These are phyloP conservation scores for Caenorhabditis uteleia DNA, from an alignment of 2,888 invertebrate species.

Conservation along the genomic window DNA sequence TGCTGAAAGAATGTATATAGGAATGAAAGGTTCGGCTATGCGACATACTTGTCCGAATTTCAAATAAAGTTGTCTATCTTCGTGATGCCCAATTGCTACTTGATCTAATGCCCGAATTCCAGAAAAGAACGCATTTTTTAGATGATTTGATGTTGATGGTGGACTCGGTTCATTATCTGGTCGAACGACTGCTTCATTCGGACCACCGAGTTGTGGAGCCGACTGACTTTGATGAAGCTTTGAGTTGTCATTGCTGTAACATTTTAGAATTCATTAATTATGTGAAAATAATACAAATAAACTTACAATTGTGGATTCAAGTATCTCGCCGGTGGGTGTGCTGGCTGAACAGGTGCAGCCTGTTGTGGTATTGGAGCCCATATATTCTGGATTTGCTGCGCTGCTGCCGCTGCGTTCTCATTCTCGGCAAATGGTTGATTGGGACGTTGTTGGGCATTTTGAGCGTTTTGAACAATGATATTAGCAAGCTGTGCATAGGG, in stretches of 20 bases:
- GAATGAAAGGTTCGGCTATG: background rate
- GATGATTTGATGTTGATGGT: no score
- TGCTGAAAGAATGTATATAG: background rate
- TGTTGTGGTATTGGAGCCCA: background rate
- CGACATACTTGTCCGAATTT: constrained; percentile 20
- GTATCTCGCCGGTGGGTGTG: background rate
- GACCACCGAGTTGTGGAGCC: constrained; percentile 52
- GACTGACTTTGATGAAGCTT: constrained; percentile 63
- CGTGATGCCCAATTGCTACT: constrained; percentile 16
- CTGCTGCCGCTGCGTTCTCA: background rate
- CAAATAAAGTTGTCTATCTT: constrained; percentile 16
- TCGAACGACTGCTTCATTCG: background rate
- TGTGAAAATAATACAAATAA: no score
- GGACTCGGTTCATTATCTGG: background rate
- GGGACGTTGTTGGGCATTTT: background rate
- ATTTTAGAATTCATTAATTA: no score
- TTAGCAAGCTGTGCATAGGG: constrained; percentile 3
- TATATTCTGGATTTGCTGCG: no score
- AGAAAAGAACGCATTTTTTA: constrained; percentile 11
- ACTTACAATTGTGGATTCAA: background rate
- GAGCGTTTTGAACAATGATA: background rate
- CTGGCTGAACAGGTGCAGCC: background rate
- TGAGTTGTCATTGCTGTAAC: constrained; percentile 20
- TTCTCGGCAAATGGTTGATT: background rate
- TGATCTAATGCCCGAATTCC: constrained; percentile 41